phyloP scores from a whole-genome alignment of 2,797 vertebrate species.

The Rhinophrynus dorsalis region DNA sequence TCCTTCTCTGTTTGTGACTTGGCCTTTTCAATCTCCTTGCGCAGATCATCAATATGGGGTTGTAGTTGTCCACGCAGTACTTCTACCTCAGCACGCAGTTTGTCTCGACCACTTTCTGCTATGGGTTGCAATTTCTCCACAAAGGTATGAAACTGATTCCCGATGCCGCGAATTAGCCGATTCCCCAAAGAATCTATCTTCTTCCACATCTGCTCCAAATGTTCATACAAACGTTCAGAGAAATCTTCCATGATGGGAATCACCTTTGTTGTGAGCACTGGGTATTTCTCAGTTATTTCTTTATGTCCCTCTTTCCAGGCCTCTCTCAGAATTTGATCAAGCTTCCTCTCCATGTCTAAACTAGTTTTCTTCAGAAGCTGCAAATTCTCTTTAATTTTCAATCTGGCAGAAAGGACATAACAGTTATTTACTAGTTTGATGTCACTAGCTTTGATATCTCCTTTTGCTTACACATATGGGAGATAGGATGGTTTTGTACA shows the following conservation, averaged over 20 bases:
- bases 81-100: neutral
- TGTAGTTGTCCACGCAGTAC: neutral
- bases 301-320: neutral
- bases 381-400: too few species aligned
- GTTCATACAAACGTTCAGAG: neutral
- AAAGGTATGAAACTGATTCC: neutral
- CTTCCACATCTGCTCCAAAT: neutral
- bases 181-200: neutral
- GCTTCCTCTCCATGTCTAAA: too few species aligned
- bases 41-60: neutral
- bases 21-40: slow-evolving; percentile 8
- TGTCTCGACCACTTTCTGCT: neutral
- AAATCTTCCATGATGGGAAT: neutral
- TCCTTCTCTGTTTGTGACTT: too few species aligned
- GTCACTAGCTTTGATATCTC: too few species aligned
- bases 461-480: too few species aligned
- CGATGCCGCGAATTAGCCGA: neutral
- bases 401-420: too few species aligned
- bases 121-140: neutral
- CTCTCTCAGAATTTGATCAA: neutral
- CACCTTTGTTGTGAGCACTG: neutral
- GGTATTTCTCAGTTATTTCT: slow-evolving; percentile 6
- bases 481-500: too few species aligned
- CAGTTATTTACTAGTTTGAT: too few species aligned
- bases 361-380: too few species aligned